phyloP scores from a whole-genome alignment of 1,140 invertebrate genomes.

The Penaeus indicus region DNA sequence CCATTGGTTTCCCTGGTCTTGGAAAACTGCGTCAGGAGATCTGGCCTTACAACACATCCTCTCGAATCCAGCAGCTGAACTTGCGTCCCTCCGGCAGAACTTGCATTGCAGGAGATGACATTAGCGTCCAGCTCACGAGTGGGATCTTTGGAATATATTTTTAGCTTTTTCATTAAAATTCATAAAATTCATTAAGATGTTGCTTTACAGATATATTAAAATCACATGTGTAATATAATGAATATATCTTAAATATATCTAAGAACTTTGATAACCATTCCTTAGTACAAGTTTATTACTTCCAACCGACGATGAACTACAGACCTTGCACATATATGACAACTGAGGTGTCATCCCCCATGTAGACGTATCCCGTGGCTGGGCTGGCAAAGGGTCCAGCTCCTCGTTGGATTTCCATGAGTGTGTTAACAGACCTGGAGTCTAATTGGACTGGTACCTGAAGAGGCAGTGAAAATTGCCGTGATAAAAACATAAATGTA shows the following conservation, averaged over 20 bases:
- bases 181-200: too few species aligned
- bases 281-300: not conserved
- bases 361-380: conserved; percentile 60
- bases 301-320: not conserved
- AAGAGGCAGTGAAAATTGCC: not conserved
- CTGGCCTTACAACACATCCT: conserved; percentile 57
- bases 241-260: too few species aligned
- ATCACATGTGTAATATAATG: too few species aligned
- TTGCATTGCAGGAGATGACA: conserved; percentile 55
- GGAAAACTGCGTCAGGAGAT: conserved; percentile 61
- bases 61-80: conserved; percentile 49
- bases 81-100: conserved; percentile 13
- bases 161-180: too few species aligned
- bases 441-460: conserved; percentile 59
- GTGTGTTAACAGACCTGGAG: conserved; percentile 59
- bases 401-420: conserved; percentile 63
- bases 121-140: conserved; percentile 58
- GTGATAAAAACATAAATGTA: too few species aligned
- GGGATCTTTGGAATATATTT: conserved; percentile 30
- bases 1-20: conserved; percentile 60
- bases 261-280: too few species aligned
- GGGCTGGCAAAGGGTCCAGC: conserved; percentile 43
- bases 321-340: conserved; percentile 65
- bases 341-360: conserved; percentile 61
- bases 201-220: too few species aligned